These are phyloP conservation scores for Euphonia xanthogaster DNA, from an alignment of 2,797 vertebrate genomes.

Conservation along the genomic window DNA sequence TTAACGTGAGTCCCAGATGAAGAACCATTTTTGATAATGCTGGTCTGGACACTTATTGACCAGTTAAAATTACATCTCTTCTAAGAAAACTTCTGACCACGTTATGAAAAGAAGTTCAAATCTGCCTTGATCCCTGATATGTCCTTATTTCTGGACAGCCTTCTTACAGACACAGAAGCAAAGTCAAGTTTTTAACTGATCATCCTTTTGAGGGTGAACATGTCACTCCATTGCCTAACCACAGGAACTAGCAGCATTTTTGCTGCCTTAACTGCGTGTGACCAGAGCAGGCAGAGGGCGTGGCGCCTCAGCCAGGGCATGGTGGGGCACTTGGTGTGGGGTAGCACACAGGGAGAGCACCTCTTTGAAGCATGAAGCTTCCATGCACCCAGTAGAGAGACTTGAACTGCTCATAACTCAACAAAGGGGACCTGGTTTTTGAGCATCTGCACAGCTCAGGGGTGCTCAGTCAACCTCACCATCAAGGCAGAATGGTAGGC, in stretches of 20 bases:
- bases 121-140: background rate
- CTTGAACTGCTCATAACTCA: background rate
- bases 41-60: background rate
- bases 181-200: background rate
- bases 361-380: background rate
- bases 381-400: background rate
- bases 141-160: background rate
- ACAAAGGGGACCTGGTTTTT: background rate
- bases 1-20: background rate
- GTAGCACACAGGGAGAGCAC: background rate
- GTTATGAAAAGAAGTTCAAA: background rate
- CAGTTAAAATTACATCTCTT: background rate
- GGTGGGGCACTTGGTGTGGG: background rate
- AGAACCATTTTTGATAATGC: background rate
- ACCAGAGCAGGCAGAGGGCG: rapidly evolving
- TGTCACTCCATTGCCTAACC: background rate
- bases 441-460: background rate
- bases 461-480: background rate
- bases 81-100: background rate
- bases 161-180: background rate
- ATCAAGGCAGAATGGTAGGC: background rate
- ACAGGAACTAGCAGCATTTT: background rate
- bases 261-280: background rate
- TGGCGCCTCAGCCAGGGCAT: background rate
- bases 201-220: background rate